Conservation (phyloP, 2,888 invertebrate species). For the Toxonevra muliebris region DNA sequence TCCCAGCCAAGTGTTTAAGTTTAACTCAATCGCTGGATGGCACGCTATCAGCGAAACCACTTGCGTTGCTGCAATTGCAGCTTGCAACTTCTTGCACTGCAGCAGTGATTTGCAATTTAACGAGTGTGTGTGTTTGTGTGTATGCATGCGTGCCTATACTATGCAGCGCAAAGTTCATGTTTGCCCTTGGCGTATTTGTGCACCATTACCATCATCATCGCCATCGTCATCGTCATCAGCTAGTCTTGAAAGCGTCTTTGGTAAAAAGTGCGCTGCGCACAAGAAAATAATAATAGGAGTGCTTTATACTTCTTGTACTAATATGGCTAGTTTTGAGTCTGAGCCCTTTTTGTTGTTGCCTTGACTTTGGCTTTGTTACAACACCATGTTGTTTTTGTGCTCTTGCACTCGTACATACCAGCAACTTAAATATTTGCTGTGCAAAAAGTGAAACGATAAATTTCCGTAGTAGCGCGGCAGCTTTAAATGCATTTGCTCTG, state of each 20-base stretch:
- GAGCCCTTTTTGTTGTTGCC: not conserved
- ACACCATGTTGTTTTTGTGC: slow-evolving; percentile 9
- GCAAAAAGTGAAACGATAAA: slow-evolving; percentile 22
- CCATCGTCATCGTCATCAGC: not conserved
- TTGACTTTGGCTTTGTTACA: slow-evolving; percentile 7
- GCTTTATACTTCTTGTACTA: not conserved
- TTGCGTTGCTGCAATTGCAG: too few species aligned
- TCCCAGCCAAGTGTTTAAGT: not conserved
- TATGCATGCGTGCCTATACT: too few species aligned
- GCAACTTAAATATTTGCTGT: slow-evolving; percentile 25
- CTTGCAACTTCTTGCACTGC: too few species aligned
- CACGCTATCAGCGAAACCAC: too few species aligned
- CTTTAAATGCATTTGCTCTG: slow-evolving; percentile 22
- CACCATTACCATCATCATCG: too few species aligned
- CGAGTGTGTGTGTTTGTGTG: too few species aligned
- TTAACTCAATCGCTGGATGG: too few species aligned
- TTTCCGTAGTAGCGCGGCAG: slow-evolving; percentile 9
- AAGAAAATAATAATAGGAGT: not conserved
- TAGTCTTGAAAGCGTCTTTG: not conserved
- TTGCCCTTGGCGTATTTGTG: too few species aligned
- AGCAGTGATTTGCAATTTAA: too few species aligned
- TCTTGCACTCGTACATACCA: slow-evolving; percentile 17
- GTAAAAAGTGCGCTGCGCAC: not conserved
- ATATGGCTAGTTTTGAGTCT: not conserved
- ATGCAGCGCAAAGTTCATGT: too few species aligned